Conservation (phyloP, 64 coral and sea anemone species). For the Montipora capricornis region DNA sequence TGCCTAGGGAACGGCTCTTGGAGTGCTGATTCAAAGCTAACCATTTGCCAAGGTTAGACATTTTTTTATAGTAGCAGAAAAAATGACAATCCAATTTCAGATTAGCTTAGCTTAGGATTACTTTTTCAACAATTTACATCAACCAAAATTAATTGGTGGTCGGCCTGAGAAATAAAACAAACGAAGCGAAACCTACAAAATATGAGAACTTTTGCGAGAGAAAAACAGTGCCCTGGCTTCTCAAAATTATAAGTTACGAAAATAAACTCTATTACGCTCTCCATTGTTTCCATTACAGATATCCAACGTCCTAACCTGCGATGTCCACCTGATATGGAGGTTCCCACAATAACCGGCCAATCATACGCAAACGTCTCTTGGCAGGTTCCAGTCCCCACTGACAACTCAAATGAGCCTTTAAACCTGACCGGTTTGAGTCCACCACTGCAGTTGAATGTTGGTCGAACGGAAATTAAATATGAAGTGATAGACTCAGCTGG, state of each 20-base stretch:
- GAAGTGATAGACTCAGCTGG: slow-evolving; percentile 18
- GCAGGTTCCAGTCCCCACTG: slow-evolving; percentile 41
- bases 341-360: slow-evolving; percentile 22
- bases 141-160: too few species aligned
- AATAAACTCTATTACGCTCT: too few species aligned
- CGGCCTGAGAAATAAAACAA: too few species aligned
- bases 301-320: neutral
- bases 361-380: slow-evolving; percentile 7
- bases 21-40: slow-evolving; percentile 4
- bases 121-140: neutral
- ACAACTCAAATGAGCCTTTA: slow-evolving; percentile 48
- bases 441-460: slow-evolving; percentile 27
- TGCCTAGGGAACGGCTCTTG: slow-evolving; percentile 55
- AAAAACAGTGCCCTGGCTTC: too few species aligned
- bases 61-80: too few species aligned
- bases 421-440: neutral
- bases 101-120: neutral
- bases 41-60: slow-evolving; percentile 39
- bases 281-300: neutral
- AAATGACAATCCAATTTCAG: too few species aligned
- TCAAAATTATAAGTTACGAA: too few species aligned
- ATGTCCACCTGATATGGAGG: slow-evolving; percentile 10
- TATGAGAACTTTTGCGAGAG: too few species aligned
- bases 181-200: too few species aligned
- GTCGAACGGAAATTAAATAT: slow-evolving; percentile 11